A percentile compares a stretch with the other conserved stretches of the same genome.
These are phyloP conservation scores for Panulirus ornatus DNA, from an alignment of 1,140 invertebrate species.

Conservation along the genomic window DNA sequence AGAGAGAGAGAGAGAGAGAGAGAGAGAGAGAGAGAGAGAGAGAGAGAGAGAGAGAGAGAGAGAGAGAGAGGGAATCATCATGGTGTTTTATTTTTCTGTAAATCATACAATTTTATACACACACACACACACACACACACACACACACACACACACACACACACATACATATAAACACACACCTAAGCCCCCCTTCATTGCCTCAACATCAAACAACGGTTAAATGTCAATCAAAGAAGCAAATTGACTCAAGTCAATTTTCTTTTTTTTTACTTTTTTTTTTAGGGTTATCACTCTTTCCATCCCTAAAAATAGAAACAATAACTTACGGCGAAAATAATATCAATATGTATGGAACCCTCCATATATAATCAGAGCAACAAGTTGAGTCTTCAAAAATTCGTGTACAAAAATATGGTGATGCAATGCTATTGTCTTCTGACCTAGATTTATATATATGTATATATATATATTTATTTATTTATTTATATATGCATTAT, in stretches of 20 bases:
- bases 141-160: background rate
- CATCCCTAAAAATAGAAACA: slow-evolving; percentile 2
- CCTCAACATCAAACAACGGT: background rate
- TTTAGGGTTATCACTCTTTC: too few relatives aligned
- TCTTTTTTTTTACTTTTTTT: background rate
- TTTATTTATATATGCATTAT: slow-evolving; percentile 21
- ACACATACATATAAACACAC: too few relatives aligned
- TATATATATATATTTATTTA: too few relatives aligned
- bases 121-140: background rate
- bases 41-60: too few relatives aligned
- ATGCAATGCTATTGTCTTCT: slow-evolving; percentile 41
- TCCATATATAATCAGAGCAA: background rate
- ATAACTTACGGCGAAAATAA: background rate
- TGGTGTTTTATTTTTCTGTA: background rate
- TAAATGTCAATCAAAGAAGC: background rate
- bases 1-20: too few relatives aligned
- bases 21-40: too few relatives aligned
- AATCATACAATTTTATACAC: background rate
- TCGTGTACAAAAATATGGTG: slow-evolving; percentile 43
- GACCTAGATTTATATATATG: slow-evolving; percentile 40
- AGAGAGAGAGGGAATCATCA: background rate
- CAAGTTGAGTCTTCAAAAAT: background rate
- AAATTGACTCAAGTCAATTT: background rate
- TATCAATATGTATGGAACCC: background rate
- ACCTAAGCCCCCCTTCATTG: background rate